Conservation (phyloP, 2,888 invertebrate genomes). For the Hanleya hanleyi region DNA sequence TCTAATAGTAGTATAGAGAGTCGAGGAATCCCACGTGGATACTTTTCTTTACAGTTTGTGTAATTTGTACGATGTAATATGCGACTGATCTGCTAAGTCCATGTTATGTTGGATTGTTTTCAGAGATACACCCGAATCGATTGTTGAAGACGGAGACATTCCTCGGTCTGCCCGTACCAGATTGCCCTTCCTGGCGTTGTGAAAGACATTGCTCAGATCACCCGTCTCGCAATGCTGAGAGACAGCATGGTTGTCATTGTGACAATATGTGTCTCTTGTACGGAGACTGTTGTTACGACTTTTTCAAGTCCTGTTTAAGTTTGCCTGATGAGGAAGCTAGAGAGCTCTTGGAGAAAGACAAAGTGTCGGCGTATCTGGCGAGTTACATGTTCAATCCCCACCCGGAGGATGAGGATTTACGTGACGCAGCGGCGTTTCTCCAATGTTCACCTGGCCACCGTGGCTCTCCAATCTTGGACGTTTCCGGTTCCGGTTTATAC, state of each 20-base stretch:
- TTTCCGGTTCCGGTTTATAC: not conserved
- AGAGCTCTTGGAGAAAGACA: not conserved
- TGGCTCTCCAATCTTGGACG: not conserved
- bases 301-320: not conserved
- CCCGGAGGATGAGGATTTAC: not conserved
- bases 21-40: too few relatives aligned
- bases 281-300: conserved; percentile 3
- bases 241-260: not conserved
- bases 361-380: not conserved
- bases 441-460: not conserved
- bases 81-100: too few relatives aligned
- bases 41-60: too few relatives aligned
- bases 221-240: too few relatives aligned
- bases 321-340: not conserved
- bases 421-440: not conserved
- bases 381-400: not conserved
- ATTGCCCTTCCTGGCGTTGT: not conserved
- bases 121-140: not conserved
- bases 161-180: not conserved
- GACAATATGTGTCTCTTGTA: not conserved
- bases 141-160: not conserved
- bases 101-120: too few relatives aligned
- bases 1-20: too few relatives aligned
- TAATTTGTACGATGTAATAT: too few relatives aligned
- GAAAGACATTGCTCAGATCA: not conserved